phyloP scores from a whole-genome alignment of 2,113 vertebrate genomes.

The Tor tambroides region DNA sequence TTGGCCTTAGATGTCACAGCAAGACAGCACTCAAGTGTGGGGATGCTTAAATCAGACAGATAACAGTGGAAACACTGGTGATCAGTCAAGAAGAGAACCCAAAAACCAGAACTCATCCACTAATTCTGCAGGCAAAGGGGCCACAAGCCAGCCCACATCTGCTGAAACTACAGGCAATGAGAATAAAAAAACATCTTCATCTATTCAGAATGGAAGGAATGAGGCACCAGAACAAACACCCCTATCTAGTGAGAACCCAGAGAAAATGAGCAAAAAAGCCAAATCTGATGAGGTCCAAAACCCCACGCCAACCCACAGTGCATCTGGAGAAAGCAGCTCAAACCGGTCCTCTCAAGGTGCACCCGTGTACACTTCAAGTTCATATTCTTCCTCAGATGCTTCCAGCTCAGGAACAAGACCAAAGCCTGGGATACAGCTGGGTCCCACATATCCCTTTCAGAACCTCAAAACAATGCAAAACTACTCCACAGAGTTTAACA shows the following conservation, averaged over 20 bases:
- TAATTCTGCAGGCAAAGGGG: background rate
- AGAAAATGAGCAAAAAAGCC: background rate
- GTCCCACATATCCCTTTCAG: background rate
- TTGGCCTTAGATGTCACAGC: constrained; percentile 42
- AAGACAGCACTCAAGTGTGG: constrained; percentile 48
- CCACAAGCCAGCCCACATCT: background rate
- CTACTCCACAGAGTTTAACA: background rate
- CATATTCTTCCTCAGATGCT: background rate
- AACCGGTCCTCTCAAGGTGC: background rate
- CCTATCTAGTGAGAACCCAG: background rate
- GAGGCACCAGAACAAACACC: background rate
- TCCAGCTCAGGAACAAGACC: background rate
- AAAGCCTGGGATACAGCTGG: background rate
- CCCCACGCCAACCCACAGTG: background rate
- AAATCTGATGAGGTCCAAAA: background rate
- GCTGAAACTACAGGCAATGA: too few species aligned
- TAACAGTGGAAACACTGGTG: background rate
- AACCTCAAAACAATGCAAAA: constrained; percentile 47
- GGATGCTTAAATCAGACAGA: accelerated
- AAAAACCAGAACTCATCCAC: accelerated
- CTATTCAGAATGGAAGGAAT: background rate
- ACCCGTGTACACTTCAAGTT: background rate
- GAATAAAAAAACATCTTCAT: too few species aligned
- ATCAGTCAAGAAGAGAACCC: background rate
- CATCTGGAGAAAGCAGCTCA: background rate